phyloP scores from a whole-genome alignment of 2,113 vertebrate genomes.

The Halichoerus grypus region DNA sequence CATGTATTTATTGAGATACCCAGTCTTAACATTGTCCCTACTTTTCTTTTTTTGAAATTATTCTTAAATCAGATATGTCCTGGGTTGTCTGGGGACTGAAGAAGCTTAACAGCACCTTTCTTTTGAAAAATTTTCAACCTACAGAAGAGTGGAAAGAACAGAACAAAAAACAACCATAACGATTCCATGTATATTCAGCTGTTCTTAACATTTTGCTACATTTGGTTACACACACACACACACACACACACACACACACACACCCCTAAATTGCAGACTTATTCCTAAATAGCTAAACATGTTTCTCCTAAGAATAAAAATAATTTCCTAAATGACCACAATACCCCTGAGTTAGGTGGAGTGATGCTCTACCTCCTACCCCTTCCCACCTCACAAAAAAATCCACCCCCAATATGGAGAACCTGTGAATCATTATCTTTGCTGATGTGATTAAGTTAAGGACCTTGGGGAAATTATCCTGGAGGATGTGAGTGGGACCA shows the following conservation, averaged over 20 bases:
- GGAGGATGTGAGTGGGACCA: background rate
- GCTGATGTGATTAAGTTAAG: background rate
- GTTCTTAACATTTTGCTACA: background rate
- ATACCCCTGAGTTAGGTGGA: background rate
- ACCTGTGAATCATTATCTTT: background rate
- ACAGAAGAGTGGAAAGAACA: background rate
- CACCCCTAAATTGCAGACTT: background rate
- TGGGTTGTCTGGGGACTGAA: background rate
- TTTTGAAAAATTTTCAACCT: background rate
- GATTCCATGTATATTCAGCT: background rate
- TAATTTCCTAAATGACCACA: background rate
- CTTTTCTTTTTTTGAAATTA: background rate
- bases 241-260: background rate
- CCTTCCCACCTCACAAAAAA: background rate
- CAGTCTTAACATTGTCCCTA: background rate
- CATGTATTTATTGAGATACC: background rate
- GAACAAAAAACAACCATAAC: background rate
- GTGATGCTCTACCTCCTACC: background rate
- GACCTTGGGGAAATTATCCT: background rate
- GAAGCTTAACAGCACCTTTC: background rate
- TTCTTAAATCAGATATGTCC: background rate
- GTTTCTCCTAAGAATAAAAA: slow-evolving; percentile 21
- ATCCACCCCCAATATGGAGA: background rate
- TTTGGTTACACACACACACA: background rate
- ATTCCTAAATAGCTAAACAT: background rate